Percentiles rank a stretch among this genome's conserved stretches.
Evolutionary conservation across 2,888 invertebrate species (phyloP).

Genomic region (Elegia similella): DNA sequence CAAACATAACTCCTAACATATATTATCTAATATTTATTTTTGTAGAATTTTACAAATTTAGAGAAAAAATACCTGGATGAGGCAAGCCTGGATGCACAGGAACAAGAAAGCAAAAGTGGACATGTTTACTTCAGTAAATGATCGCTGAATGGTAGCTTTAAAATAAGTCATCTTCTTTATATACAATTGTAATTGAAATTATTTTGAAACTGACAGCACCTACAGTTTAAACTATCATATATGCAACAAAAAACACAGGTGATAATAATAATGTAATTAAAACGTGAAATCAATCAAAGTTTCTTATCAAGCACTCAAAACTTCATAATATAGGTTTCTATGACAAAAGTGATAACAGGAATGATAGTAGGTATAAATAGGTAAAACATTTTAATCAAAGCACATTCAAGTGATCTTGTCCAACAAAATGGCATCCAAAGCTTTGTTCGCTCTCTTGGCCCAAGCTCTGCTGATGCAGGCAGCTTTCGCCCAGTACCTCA

Average conservation of each 20-base stretch:
- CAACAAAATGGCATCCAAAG: constrained; percentile 18
- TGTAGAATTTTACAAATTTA: too few relatives aligned
- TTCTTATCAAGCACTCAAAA: neutral
- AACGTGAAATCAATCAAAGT: neutral
- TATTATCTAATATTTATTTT: too few relatives aligned
- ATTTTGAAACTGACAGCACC: neutral
- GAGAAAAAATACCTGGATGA: constrained; percentile 37
- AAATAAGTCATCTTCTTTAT: neutral
- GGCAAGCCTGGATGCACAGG: constrained; percentile 39
- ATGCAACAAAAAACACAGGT: too few relatives aligned
- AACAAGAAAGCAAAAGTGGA: constrained; percentile 33
- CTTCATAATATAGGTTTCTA: constrained; percentile 1
- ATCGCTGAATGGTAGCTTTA: neutral
- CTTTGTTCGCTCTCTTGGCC: constrained; percentile 12
- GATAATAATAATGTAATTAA: neutral
- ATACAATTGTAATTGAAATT: neutral
- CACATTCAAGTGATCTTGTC: neutral
- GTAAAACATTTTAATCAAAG: neutral
- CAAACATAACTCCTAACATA: too few relatives aligned
- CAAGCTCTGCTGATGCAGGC: constrained; percentile 20
- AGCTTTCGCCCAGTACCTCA: constrained; percentile 2
- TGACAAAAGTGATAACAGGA: neutral
- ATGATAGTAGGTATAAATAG: constrained; percentile 2
- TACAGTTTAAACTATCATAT: too few relatives aligned
- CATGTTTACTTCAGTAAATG: constrained; percentile 30